A percentile compares a stretch with the other conserved stretches of the same genome.
These are phyloP conservation scores for Arenaria interpres DNA, from an alignment of 2,113 vertebrate genomes.

Conservation along the genomic window DNA sequence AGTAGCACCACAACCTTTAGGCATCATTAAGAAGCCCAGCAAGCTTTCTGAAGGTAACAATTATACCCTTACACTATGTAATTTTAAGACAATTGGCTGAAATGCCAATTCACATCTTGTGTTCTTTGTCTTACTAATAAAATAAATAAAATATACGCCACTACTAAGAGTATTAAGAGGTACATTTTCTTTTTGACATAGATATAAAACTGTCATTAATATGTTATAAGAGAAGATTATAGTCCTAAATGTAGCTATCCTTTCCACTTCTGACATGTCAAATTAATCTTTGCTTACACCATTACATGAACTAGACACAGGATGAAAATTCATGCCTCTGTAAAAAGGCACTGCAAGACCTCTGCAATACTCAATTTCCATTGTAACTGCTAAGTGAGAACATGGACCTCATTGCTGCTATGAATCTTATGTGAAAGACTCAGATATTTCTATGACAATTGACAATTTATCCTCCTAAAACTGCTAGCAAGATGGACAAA, in stretches of 20 bases:
- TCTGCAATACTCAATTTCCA: background rate
- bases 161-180: slow-evolving; percentile 15
- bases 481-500: background rate
- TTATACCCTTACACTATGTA: background rate
- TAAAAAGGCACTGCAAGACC: background rate
- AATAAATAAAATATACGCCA: slow-evolving; percentile 46
- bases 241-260: slow-evolving; percentile 34
- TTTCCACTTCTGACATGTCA: slow-evolving; percentile 11
- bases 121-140: slow-evolving; percentile 29
- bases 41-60: background rate
- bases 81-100: slow-evolving; percentile 36
- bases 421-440: background rate
- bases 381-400: background rate
- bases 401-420: background rate
- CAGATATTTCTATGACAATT: background rate
- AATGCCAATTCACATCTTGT: slow-evolving; percentile 3
- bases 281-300: slow-evolving; percentile 66
- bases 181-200: slow-evolving; percentile 42
- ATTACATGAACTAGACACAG: slow-evolving; percentile 14
- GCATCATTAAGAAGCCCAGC: background rate
- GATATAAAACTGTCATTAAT: slow-evolving; percentile 55
- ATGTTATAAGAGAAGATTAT: slow-evolving; percentile 43
- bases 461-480: background rate
- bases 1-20: slow-evolving; percentile 22
- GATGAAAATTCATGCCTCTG: slow-evolving; percentile 13